These are phyloP conservation scores for Parasteatoda tepidariorum DNA, from an alignment of 1,140 invertebrate species.

Conservation along the genomic window DNA sequence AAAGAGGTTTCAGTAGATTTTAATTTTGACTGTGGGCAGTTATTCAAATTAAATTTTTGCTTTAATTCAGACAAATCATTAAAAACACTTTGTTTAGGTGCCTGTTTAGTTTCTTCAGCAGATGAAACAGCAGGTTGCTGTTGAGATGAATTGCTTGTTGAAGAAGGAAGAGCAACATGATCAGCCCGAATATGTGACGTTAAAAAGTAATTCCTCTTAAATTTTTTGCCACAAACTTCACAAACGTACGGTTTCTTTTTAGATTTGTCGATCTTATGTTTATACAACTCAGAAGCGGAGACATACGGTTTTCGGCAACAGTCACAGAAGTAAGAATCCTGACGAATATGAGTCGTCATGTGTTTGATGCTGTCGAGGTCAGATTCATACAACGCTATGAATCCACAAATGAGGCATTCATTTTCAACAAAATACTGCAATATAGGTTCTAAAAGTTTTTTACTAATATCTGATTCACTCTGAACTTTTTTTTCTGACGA, in stretches of 20 bases:
- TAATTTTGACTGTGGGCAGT: neutral
- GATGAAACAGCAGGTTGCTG: too few species aligned
- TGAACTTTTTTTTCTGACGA: neutral
- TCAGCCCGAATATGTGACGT: neutral
- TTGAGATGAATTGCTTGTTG: neutral
- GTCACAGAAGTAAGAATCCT: neutral
- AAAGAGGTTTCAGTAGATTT: neutral
- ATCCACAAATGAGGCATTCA: constrained; percentile 15
- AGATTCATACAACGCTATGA: neutral
- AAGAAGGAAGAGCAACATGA: neutral
- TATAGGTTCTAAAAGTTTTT: neutral
- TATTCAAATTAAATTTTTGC: neutral
- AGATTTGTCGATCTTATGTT: neutral
- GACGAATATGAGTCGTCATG: neutral
- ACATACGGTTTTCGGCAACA: neutral
- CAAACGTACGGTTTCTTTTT: neutral
- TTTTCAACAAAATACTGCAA: neutral
- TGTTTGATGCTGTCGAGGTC: neutral
- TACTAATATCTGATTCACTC: neutral
- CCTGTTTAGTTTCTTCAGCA: too few species aligned
- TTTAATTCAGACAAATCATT: too few species aligned
- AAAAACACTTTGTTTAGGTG: too few species aligned
- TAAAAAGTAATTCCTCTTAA: neutral
- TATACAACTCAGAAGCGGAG: neutral
- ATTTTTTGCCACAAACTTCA: neutral